Evolutionary conservation across 2,113 vertebrate genomes (phyloP), one percentile per base, ranked within the genome.

Genomic region (Mus spicilegus): DNA sequence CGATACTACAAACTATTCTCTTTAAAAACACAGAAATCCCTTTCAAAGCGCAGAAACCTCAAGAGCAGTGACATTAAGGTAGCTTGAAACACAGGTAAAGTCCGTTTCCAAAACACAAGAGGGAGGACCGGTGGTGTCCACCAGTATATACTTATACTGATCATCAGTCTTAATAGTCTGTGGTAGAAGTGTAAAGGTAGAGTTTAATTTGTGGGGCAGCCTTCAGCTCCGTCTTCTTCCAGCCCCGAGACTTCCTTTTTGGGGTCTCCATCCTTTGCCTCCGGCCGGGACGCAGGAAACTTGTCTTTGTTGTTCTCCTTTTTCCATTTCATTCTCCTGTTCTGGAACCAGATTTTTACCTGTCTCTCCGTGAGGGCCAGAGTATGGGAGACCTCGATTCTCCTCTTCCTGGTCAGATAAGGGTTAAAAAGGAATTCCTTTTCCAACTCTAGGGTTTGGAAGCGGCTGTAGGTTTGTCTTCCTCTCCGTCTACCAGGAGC

Each of bases 311-410:
- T 99, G 98, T 99, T 99, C 93, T 99, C 99, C 91, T 99, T 99
- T 98, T 99, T 99, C 99, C 99, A 99, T 92, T 99, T 99, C 99
- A 99, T 99, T 91, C 99, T 99, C 65, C 99, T 98, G 98, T 99
- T 99, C 97, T 99, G 99, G 98, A 99, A 99, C 99, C 99, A 99
- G 94, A 99, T 99, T 98, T 99, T 99, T 97, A 99, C 99, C 98
- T 99, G 99, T 96, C 99, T 98, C 96, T 99, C 99, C 5, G 98
- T 99, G 97, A 99, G 99, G 98, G 98, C 99, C 96, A 99, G 97
- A 42, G 98, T 98, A n/a, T 99, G 99, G 89, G 99, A 99, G 96
- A 99, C 99, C 96, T 99, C 99, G 76, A 99, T 99, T 94, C 99
- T 98, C 95, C 99, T 98, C 97, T 99, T 99, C 96, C 99, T 99